These are phyloP conservation scores for Popillia japonica DNA, from an alignment of 1,140 invertebrate genomes.

Conservation along the genomic window DNA sequence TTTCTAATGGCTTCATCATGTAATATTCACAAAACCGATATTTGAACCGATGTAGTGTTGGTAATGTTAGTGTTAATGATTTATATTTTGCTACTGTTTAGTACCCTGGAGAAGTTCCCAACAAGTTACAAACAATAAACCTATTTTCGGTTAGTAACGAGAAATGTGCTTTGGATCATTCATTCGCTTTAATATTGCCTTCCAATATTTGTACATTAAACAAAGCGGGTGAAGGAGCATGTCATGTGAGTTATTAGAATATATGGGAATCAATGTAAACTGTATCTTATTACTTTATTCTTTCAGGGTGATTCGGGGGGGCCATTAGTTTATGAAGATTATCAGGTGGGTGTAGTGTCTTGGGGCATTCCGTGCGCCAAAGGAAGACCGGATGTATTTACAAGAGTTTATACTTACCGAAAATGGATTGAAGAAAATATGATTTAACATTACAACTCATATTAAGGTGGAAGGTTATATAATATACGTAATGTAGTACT, in stretches of 20 bases:
- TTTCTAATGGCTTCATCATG: too few species aligned
- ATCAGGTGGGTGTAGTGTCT: slow-evolving; percentile 65
- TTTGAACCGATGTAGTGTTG: too few species aligned
- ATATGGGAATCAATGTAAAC: not conserved
- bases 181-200: not conserved
- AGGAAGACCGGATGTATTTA: slow-evolving; percentile 67
- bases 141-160: slow-evolving; percentile 37
- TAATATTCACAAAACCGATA: too few species aligned
- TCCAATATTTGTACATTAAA: slow-evolving; percentile 43
- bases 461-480: too few species aligned
- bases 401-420: slow-evolving; percentile 55
- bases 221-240: slow-evolving; percentile 41
- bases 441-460: not conserved
- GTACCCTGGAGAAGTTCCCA: slow-evolving; percentile 38
- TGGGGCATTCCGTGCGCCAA: slow-evolving; percentile 69
- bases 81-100: slow-evolving; percentile 18
- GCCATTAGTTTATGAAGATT: slow-evolving; percentile 51
- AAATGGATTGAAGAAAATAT: slow-evolving; percentile 38
- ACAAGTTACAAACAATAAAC: slow-evolving; percentile 42
- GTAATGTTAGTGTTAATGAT: too few species aligned
- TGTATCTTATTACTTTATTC: not conserved
- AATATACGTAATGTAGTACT: too few species aligned
- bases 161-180: slow-evolving; percentile 21
- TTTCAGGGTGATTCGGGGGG: slow-evolving; percentile 62
- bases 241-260: slow-evolving; percentile 36